Evolutionary conservation across 1,140 invertebrate species (phyloP), one percentile per base, ranked within the genome.

Genomic region (Pteromalus puparum): DNA sequence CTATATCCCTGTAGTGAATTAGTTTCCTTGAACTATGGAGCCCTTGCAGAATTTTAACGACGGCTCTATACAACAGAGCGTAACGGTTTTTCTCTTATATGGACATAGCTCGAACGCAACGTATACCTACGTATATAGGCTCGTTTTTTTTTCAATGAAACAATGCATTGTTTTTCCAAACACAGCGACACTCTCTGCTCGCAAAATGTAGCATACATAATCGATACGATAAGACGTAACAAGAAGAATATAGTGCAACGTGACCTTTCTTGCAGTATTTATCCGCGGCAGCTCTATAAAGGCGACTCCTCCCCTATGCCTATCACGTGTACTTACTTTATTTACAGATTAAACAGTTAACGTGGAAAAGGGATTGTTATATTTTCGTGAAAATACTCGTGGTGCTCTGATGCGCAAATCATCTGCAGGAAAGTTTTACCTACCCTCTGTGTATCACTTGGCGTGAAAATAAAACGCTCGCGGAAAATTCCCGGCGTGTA

Each of bases 201-300:
- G 4, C 2, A 12, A 1, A 1, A 24, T 1, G 24, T 38, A 48
- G 3, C 13, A 38, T 48, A 61, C 74, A 48, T 75, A 48, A 75
- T 85, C 77, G 46, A 85, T 80, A 85, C 34, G 24, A 75, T 85
- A 80, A 81, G 46, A 85, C 70, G 65, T 18, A 72, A 18, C 67
- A 48, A 72, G 77, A 84, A 61, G 53, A 78, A 65, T 67, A 38
- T 86, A 53, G 76, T 30, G 68, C 74, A 70, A 24, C 28, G 38
- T 68, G 81, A 77, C 74, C 73, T 83, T 83, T 48, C 38, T 38
- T 34, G 28, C 13, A 48, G 2, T 79, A n/a, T 24, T 18, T 81
- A 48, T 46, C 26, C 13, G 46, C 67, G 38, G 61, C 3, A 15
- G n/a, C 5, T 61, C 3, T 18, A 26, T 38, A 38, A 38, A 38